Evolutionary conservation across 2,888 invertebrate genomes (phyloP), one percentile per base, ranked within the genome.

Genomic region (Phortica magna): DNA sequence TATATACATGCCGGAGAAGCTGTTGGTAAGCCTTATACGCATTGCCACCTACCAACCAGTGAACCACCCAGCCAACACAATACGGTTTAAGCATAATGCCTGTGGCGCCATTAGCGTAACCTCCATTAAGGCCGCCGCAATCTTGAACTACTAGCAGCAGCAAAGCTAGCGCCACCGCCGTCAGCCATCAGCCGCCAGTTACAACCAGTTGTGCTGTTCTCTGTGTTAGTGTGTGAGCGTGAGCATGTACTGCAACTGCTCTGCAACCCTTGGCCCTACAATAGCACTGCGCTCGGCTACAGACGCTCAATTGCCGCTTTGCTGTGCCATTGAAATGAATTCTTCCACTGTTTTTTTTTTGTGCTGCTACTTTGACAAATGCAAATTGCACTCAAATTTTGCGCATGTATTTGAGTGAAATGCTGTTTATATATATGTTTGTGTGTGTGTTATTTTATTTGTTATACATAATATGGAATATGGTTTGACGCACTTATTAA

Each of bases 51-150:
- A 0, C 22, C 59, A 7, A 64, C 64, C 14, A 14, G n/a, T n/a
- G n/a, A n/a, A 64, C 22, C 10, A 75, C 31, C 31, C 31, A 31
- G 5, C 31, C 31, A 4, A 31, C 31, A 31, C 31, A 55, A 48
- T 71, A 74, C 3, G 2, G 75, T 39, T 39, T 39, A 73, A 61
- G 39, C 41, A 22, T 4, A 70, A 39, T 74, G 79, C 80, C 76
- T 68, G 65, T 78, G 77, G 78, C 81, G 78, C 82, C 91, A 87
- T 91, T 91, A 91, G 90, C 90, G 84, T 90, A 90, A 91, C 91
- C 91, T 88, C 90, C 87, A 89, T 82, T 88, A 83, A 90, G 90
- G 90, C 90, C 90, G 82, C 79, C 82, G 83, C 86, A 91, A 89
- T 90, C 90, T 90, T 89, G 89, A 90, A 90, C 90, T 88, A 83